phyloP scores from a whole-genome alignment of 2,113 vertebrate genomes.

The Mastomys natalensis region DNA sequence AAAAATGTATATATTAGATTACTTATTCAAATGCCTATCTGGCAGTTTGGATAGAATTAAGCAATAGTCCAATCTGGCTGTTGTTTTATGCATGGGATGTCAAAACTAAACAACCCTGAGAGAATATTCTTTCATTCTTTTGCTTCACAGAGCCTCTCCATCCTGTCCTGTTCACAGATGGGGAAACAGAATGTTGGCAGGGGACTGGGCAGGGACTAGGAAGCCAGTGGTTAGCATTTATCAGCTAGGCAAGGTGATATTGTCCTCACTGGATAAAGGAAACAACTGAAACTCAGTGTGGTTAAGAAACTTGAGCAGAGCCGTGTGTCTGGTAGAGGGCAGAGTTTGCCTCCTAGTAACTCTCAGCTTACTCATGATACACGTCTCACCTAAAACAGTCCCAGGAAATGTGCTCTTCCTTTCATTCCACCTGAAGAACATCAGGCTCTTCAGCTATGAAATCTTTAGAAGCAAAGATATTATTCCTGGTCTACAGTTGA shows the following conservation, averaged over 20 bases:
- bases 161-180: slow-evolving; percentile 65
- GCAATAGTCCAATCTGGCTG: slow-evolving; percentile 85
- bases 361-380: not conserved
- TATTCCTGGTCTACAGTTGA: not conserved
- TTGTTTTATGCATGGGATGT: slow-evolving; percentile 87
- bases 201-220: not conserved
- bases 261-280: not conserved
- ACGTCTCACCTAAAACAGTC: not conserved
- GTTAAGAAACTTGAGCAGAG: not conserved
- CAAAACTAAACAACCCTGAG: slow-evolving; percentile 77
- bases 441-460: not conserved
- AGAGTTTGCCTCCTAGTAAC: not conserved
- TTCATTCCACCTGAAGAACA: not conserved
- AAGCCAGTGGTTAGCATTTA: not conserved
- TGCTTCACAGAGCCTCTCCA: slow-evolving; percentile 44
- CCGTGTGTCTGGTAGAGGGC: not conserved
- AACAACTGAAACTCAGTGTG: not conserved
- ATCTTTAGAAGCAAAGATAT: not conserved
- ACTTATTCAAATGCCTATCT: slow-evolving; percentile 88
- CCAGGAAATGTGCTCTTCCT: not conserved
- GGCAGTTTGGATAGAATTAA: slow-evolving; percentile 88
- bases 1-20: slow-evolving; percentile 90
- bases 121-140: slow-evolving; percentile 72
- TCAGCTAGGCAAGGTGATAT: not conserved
- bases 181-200: slow-evolving; percentile 8